phyloP scores from a whole-genome alignment of 2,797 vertebrate species.

The Clarias laeviceps region DNA sequence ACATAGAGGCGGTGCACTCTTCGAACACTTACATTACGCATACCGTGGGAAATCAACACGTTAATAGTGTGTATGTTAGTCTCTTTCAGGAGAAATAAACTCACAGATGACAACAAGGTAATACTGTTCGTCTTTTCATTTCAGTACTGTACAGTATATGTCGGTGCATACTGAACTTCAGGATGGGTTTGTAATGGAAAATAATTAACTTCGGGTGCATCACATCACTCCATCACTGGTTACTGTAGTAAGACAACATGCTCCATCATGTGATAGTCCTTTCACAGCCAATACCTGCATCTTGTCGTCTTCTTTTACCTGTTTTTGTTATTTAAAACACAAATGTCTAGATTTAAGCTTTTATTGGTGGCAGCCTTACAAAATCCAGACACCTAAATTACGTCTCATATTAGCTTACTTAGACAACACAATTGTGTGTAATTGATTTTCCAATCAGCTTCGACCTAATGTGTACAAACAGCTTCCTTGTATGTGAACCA shows the following conservation, averaged over 20 bases:
- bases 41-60: no score
- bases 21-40: no score
- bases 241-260: not conserved
- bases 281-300: constrained; percentile 34
- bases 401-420: constrained; percentile 50
- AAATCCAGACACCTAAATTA: constrained; percentile 47
- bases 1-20: no score
- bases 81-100: no score
- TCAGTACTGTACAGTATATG: no score
- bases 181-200: not conserved
- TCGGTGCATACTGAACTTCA: no score
- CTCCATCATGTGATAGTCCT: not conserved
- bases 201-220: not conserved
- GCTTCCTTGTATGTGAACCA: constrained; percentile 34
- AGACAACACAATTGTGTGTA: constrained; percentile 41
- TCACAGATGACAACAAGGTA: no score
- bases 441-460: constrained; percentile 53
- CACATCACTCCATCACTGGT: not conserved
- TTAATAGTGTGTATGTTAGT: no score
- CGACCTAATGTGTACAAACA: constrained; percentile 49
- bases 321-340: constrained; percentile 32
- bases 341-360: constrained; percentile 17
- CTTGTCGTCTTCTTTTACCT: constrained; percentile 37
- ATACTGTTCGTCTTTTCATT: no score
- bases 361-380: constrained; percentile 36